phyloP scores from a whole-genome alignment of 23 tunicate genomes.

The Trididemnum clinides region DNA sequence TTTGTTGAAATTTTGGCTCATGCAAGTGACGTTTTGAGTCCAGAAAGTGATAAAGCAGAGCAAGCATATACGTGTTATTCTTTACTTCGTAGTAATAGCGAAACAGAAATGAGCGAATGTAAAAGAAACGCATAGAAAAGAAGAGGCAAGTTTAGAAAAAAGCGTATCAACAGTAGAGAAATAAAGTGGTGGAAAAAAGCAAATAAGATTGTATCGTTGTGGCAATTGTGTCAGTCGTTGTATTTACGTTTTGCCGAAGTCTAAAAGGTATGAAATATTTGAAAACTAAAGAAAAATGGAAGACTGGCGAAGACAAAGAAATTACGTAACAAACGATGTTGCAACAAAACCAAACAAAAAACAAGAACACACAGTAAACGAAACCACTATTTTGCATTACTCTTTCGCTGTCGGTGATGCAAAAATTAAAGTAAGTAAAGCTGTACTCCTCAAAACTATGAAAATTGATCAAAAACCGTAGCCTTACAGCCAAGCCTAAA shows the following conservation, averaged over 20 bases:
- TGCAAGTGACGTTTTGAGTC: no score
- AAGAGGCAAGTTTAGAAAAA: no score
- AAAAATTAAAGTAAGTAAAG: constrained; percentile 4
- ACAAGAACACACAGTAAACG: neutral
- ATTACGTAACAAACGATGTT: neutral
- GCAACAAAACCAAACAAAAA: neutral
- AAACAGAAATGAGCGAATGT: no score
- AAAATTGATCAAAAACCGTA: neutral
- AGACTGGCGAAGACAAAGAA: neutral
- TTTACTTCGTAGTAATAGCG: no score
- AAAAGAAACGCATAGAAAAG: no score
- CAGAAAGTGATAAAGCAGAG: no score
- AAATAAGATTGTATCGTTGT: neutral
- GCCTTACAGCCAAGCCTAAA: neutral
- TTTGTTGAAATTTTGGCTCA: no score
- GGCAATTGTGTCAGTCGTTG: neutral
- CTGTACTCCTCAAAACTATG: neutral
- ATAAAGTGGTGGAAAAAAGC: no score
- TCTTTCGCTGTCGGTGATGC: neutral
- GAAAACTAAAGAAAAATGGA: neutral
- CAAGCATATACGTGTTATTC: no score
- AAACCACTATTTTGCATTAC: neutral
- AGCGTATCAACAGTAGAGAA: no score
- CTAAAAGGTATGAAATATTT: neutral
- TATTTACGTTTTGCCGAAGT: neutral